A percentile compares a stretch with the other conserved stretches of the same genome.
Conservation (phyloP, 2,113 vertebrate species). For the Dasyornis broadbenti region DNA sequence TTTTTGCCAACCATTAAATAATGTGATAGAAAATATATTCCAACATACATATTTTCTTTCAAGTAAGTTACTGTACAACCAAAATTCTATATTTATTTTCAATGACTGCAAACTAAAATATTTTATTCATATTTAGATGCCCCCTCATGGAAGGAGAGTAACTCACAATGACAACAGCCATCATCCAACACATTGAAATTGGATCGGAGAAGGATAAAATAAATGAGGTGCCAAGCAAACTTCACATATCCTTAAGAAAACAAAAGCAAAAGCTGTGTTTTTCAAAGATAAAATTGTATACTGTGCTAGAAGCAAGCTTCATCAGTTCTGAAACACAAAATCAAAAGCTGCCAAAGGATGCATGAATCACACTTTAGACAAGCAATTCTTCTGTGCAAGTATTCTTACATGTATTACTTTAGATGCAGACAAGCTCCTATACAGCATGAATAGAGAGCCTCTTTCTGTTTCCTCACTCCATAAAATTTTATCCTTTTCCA, state of each 20-base stretch:
- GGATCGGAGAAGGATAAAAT: neutral
- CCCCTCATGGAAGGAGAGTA: neutral
- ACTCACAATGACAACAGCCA: neutral
- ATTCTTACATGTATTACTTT: neutral
- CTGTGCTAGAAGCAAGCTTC: neutral
- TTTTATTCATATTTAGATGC: neutral
- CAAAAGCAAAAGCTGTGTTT: neutral
- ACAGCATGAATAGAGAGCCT: neutral
- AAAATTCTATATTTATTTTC: neutral
- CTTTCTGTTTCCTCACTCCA: neutral
- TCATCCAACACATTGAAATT: neutral
- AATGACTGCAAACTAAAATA: neutral
- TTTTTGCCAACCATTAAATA: neutral
- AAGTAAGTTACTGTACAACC: neutral
- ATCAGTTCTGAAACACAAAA: conserved; percentile 1
- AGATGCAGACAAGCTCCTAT: conserved; percentile 21
- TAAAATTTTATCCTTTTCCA: conserved; percentile 34
- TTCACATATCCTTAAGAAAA: conserved; percentile 9
- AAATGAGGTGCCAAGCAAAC: neutral
- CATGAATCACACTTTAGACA: neutral
- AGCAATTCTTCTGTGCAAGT: neutral
- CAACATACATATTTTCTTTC: neutral
- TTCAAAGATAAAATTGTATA: neutral
- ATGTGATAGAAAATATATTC: neutral
- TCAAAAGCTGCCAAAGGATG: neutral